phyloP scores from a whole-genome alignment of 2,113 vertebrate genomes.

The Rhinolophus ferrumequinum region DNA sequence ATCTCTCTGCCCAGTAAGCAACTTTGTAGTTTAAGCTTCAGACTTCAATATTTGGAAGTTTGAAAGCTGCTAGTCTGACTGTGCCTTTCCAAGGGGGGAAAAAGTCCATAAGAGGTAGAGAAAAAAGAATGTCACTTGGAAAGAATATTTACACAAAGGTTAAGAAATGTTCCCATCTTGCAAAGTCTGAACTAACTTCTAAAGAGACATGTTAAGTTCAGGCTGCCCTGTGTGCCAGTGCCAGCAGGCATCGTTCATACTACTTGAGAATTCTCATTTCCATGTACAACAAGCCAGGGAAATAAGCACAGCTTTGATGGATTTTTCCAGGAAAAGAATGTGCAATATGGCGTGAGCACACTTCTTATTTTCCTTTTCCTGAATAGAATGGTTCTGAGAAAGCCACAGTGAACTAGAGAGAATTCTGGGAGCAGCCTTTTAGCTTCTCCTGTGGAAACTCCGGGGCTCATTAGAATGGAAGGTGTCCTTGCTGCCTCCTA shows the following conservation, averaged over 20 bases:
- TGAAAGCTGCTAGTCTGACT: not conserved
- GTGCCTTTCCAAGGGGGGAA: not conserved
- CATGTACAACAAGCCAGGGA: conserved; percentile 49
- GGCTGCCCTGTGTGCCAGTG: not conserved
- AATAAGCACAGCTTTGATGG: conserved; percentile 54
- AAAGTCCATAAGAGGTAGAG: not conserved
- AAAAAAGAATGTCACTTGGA: conserved; percentile 38
- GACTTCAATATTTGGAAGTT: not conserved
- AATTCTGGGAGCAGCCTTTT: not conserved
- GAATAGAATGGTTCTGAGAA: not conserved
- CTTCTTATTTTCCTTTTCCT: conserved; percentile 27
- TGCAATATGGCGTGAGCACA: not conserved
- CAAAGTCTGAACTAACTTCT: conserved; percentile 11
- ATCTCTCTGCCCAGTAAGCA: not conserved
- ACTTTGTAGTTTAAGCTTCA: not conserved
- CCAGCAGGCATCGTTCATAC: conserved; percentile 19
- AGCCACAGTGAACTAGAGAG: not conserved
- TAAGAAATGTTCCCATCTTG: conserved; percentile 47
- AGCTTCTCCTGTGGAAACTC: not conserved
- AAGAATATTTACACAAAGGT: conserved; percentile 13
- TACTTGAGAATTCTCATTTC: conserved; percentile 57
- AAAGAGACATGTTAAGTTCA: not conserved
- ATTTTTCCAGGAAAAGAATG: conserved; percentile 37
- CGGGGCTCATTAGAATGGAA: not conserved
- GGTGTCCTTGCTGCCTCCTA: not conserved